Evolutionary conservation across 30 jellyfish, hydroid and myxozoan genomes (phyloP).

Genomic region (Cassiopea andromeda): DNA sequence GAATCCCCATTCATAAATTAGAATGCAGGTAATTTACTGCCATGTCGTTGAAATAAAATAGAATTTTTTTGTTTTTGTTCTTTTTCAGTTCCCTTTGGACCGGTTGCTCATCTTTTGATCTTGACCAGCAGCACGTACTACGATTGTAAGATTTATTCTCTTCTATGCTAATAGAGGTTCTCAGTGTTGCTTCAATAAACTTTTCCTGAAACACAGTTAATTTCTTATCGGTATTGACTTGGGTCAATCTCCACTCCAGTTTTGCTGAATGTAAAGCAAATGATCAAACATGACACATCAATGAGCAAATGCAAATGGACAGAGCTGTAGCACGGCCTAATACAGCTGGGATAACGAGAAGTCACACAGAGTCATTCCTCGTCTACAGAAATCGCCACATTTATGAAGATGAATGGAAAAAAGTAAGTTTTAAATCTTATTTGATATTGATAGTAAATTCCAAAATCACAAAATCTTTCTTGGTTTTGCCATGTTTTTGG

Average conservation of each 20-base stretch:
- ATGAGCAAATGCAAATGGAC: conserved; percentile 1
- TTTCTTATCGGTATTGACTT: not conserved
- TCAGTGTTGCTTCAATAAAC: not conserved
- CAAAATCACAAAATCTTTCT: too few species aligned
- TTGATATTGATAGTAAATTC: too few species aligned
- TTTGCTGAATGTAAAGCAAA: not conserved
- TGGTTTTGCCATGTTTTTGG: too few species aligned
- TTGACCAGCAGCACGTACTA: conserved; percentile 21
- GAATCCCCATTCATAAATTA: too few species aligned
- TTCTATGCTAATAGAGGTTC: not conserved
- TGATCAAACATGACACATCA: not conserved
- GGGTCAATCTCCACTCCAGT: not conserved
- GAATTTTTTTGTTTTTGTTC: not conserved
- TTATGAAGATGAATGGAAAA: conserved; percentile 75
- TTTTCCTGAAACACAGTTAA: not conserved
- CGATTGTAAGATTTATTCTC: not conserved
- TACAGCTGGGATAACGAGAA: conserved; percentile 44
- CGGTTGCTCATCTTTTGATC: conserved; percentile 27
- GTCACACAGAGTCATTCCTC: conserved; percentile 75
- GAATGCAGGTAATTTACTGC: too few species aligned
- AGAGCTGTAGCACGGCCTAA: not conserved
- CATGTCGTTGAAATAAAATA: too few species aligned
- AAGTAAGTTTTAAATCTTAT: conserved; percentile 62
- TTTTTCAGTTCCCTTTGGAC: not conserved
- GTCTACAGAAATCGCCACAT: conserved; percentile 63